These are phyloP conservation scores for Ceyx cyanopectus DNA, from an alignment of 2,113 vertebrate genomes.

Conservation along the genomic window DNA sequence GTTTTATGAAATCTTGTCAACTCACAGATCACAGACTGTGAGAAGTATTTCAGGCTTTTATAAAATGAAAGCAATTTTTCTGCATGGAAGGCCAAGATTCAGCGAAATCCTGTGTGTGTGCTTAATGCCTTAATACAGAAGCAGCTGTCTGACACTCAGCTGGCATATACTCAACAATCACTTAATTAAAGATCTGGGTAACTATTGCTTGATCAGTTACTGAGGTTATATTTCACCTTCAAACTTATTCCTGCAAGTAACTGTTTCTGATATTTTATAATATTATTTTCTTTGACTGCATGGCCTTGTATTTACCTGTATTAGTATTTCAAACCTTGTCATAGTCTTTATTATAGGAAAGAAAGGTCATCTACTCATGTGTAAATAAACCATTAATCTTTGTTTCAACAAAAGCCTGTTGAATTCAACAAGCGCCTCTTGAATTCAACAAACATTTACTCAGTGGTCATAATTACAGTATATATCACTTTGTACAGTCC, in stretches of 20 bases:
- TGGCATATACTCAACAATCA: background rate
- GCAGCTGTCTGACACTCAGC: background rate
- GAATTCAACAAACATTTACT: slow-evolving; percentile 53
- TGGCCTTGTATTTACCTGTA: background rate
- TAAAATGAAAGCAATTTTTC: background rate
- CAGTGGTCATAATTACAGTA: slow-evolving; percentile 41
- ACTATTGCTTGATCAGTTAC: background rate
- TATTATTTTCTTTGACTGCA: background rate
- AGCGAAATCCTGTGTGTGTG: background rate
- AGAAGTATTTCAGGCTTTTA: background rate
- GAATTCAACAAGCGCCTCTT: slow-evolving; percentile 24
- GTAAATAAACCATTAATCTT: slow-evolving; percentile 55
- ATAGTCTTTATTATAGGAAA: background rate
- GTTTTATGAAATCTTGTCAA: background rate
- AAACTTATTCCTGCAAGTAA: background rate
- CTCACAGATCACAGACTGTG: background rate
- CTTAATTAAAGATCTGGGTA: background rate
- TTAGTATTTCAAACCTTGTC: slow-evolving; percentile 25
- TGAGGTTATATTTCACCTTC: background rate
- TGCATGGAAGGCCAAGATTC: background rate
- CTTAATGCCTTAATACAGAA: background rate
- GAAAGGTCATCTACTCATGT: background rate
- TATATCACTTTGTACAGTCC: background rate
- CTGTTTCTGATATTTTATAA: background rate
- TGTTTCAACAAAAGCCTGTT: slow-evolving; percentile 20